Evolutionary conservation across 1,140 invertebrate species (phyloP), one percentile per base, ranked within the genome.

Genomic region (Neodiprion fabricii): DNA sequence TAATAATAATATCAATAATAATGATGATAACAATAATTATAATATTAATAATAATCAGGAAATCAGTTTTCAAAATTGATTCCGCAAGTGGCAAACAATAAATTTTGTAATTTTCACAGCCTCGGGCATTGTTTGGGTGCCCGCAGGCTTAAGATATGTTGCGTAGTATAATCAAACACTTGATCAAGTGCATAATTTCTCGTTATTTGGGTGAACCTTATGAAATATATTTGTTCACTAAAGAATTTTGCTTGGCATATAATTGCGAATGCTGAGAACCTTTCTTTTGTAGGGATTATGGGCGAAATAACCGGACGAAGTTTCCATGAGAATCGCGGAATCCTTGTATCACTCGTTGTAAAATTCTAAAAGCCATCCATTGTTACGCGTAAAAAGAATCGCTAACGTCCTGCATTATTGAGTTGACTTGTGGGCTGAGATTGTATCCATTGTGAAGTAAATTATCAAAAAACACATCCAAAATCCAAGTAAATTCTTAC

Each of bases 161-260:
- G 85, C 86, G 85, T 87, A 86, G 85, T 87, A 87, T 87, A 87
- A 87, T 87, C 86, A 86, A 85, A 86, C 82, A 82, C 79, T 40
- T 83, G 83, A 84, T 82, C 77, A 75, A 80, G 82, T 79, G 80
- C 83, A 83, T 83, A 79, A 81, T 81, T 78, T 82, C 82, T 80
- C 80, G 81, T 83, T 78, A 82, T 81, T 76, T 78, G 82, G 79
- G 74, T 66, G 67, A 71, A 48, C 76, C 72, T 74, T 76, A 80
- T 79, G 61, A 77, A 80, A 79, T 76, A 79, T 77, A 77, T 76
- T 80, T 79, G 82, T 80, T 82, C 77, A 80, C 76, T 21, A 4
- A 17, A 61, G 11, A 61, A 61, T 61, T 61, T 61, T 61, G 3
- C n/a, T 7, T 9, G 53, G 9, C n/a, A 61, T 61, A 61, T 61